phyloP scores from a whole-genome alignment of 2,888 invertebrate species.

The Rhyacophila evoluta region DNA sequence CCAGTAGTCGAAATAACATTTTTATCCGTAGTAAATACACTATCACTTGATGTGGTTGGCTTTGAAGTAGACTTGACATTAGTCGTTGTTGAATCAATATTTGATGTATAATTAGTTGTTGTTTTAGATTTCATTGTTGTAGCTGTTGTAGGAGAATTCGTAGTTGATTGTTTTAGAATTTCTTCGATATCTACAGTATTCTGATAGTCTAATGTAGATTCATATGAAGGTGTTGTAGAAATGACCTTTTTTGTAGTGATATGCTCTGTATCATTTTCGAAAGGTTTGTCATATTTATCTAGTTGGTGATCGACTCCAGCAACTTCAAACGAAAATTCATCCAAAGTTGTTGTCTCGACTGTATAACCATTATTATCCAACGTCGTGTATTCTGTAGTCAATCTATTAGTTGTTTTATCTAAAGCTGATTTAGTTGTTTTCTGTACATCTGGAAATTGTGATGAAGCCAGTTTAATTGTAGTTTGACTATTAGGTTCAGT shows the following conservation, averaged over 20 bases:
- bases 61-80: not conserved
- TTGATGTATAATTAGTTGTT: constrained; percentile 29
- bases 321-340: constrained; percentile 48
- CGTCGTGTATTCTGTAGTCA: not conserved
- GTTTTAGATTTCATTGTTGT: constrained; percentile 20
- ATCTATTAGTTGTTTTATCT: not conserved
- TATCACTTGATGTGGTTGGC: not conserved
- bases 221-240: constrained; percentile 30
- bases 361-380: not conserved
- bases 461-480: not conserved
- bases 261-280: constrained; percentile 22
- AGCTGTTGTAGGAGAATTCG: constrained; percentile 16
- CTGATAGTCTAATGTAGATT: constrained; percentile 36
- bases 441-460: not conserved
- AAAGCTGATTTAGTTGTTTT: not conserved
- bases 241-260: constrained; percentile 11
- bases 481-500: not conserved
- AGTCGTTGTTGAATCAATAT: constrained; percentile 25
- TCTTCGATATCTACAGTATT: constrained; percentile 34
- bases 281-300: constrained; percentile 43
- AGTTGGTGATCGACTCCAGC: constrained; percentile 38
- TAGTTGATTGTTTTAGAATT: constrained; percentile 27
- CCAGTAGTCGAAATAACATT: not conserved
- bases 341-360: constrained; percentile 34
- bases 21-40: not conserved